Conservation (phyloP, 2,888 invertebrate species). For the Drosophila nigritarsus region DNA sequence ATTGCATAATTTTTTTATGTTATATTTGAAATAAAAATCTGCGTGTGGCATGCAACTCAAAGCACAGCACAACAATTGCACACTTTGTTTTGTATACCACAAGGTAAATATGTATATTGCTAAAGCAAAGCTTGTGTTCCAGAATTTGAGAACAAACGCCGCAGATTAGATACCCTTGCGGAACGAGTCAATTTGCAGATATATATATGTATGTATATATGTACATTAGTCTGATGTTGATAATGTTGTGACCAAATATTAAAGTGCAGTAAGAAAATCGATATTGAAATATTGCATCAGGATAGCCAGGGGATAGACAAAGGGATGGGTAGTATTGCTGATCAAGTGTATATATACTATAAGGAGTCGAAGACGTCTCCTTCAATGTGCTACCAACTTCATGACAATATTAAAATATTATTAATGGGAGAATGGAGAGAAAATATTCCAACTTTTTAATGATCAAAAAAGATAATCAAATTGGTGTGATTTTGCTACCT, state of each 20-base stretch:
- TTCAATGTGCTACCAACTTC: background rate
- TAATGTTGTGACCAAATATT: background rate
- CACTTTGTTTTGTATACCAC: background rate
- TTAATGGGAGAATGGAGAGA: background rate
- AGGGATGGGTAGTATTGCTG: background rate
- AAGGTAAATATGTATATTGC: background rate
- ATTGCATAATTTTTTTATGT: background rate
- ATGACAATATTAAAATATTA: background rate
- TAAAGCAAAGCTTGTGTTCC: background rate
- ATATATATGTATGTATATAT: too few species aligned
- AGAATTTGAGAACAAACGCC: background rate
- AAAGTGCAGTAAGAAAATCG: background rate
- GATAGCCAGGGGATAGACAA: background rate
- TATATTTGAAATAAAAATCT: background rate
- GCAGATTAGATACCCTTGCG: background rate
- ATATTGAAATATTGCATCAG: background rate
- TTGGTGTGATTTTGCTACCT: constrained; percentile 58
- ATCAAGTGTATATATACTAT: background rate
- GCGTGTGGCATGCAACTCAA: background rate
- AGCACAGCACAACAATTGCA: too few species aligned
- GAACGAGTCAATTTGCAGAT: too few species aligned
- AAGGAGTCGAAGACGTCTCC: background rate
- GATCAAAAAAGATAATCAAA: constrained; percentile 58
- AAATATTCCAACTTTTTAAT: constrained; percentile 29
- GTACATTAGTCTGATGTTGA: background rate